Conservation (phyloP, 2,888 invertebrate species). For the Tetranychus piercei region DNA sequence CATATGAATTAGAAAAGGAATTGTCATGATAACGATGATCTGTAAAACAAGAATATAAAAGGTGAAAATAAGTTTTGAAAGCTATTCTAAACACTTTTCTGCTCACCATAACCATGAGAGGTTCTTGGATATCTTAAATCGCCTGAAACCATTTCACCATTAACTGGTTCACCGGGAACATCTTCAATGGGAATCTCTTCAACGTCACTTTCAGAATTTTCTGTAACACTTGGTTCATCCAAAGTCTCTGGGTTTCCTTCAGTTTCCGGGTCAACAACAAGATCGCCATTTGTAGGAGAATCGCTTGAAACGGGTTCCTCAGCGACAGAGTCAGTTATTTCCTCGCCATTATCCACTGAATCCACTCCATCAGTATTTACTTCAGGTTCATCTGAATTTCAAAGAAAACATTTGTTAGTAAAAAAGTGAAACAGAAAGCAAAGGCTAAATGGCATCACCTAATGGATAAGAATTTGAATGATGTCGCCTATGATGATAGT, state of each 20-base stretch:
- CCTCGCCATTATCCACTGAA: background rate
- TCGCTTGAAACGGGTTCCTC: background rate
- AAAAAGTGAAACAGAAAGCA: background rate
- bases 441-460: background rate
- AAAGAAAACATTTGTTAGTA: background rate
- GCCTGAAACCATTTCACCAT: background rate
- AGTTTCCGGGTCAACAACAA: background rate
- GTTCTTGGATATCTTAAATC: background rate
- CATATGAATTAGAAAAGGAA: background rate
- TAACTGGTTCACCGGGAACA: background rate
- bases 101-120: background rate
- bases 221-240: background rate
- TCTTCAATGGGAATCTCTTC: conserved; percentile 2
- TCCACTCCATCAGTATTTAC: no score
- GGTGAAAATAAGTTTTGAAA: no score
- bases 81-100: background rate
- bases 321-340: background rate
- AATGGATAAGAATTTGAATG: background rate
- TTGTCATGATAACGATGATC: background rate
- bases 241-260: background rate
- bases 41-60: background rate
- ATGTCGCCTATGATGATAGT: background rate
- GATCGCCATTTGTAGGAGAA: no score
- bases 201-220: background rate
- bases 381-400: background rate